Evolutionary conservation across 2,888 invertebrate species (phyloP).

Genomic region (Synanthedon andrenaeformis): DNA sequence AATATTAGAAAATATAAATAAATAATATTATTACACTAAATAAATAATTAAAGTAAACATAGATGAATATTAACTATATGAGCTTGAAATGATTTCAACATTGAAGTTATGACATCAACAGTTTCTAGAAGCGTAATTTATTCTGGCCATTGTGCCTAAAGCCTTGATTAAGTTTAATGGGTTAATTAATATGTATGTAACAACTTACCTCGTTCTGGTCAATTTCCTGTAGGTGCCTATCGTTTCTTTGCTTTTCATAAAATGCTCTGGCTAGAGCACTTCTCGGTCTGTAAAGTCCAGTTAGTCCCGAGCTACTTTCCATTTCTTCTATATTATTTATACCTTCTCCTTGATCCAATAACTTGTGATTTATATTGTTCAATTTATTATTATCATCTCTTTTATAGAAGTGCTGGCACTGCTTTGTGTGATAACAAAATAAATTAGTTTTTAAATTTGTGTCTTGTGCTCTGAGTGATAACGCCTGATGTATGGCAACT

Average conservation of each 20-base stretch:
- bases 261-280: conserved; percentile 78
- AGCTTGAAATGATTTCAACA: no score
- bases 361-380: conserved; percentile 9
- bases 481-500: conserved; percentile 15
- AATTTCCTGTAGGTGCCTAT: conserved; percentile 74
- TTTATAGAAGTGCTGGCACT: conserved; percentile 26
- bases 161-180: no score
- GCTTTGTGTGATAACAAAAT: conserved; percentile 41
- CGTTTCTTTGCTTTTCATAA: conserved; percentile 79
- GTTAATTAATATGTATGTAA: no score
- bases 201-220: conserved; percentile 77
- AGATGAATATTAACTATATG: no score
- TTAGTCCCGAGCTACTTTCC: conserved; percentile 37
- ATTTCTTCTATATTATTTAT: conserved; percentile 39
- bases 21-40: no score
- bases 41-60: no score
- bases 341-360: background rate
- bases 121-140: no score
- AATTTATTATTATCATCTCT: conserved; percentile 20
- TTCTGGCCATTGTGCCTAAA: no score
- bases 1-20: no score
- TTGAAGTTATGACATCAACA: no score
- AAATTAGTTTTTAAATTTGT: conserved; percentile 27
- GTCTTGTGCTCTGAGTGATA: conserved; percentile 15
- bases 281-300: conserved; percentile 73